Conservation (phyloP, 2,113 vertebrate genomes). For the Balaeniceps rex region DNA sequence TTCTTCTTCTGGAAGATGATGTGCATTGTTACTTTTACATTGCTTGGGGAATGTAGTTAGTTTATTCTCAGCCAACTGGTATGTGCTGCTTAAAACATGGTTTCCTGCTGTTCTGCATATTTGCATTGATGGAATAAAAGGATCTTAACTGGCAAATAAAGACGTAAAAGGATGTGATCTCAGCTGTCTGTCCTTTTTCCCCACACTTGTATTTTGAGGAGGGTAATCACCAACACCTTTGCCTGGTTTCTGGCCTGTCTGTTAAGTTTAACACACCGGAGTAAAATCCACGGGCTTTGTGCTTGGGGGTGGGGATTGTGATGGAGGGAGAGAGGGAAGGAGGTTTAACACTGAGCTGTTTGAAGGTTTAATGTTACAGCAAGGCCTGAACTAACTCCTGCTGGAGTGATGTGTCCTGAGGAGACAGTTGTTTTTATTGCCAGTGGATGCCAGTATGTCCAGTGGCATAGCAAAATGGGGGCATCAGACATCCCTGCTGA, state of each 20-base stretch:
- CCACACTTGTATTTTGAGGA: not conserved
- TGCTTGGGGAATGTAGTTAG: conserved; percentile 51
- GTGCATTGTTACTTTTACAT: conserved; percentile 28
- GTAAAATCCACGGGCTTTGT: not conserved
- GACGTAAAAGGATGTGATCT: conserved; percentile 28
- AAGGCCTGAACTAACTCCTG: not conserved
- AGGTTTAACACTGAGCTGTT: not conserved
- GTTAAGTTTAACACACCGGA: not conserved
- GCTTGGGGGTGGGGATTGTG: not conserved
- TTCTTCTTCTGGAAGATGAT: conserved; percentile 41
- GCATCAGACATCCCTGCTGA: not conserved
- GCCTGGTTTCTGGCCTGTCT: not conserved
- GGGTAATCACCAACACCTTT: not conserved
- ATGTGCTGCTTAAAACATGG: conserved; percentile 40
- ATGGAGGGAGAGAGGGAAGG: not conserved
- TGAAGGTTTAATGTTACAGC: not conserved
- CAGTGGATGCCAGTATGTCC: not conserved
- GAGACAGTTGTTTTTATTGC: not conserved
- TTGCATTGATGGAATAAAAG: conserved; percentile 62
- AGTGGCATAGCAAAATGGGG: not conserved
- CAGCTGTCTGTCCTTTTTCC: not conserved
- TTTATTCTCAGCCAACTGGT: conserved; percentile 34
- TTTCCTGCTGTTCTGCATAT: conserved; percentile 56
- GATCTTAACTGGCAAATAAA: conserved; percentile 72
- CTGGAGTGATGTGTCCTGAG: not conserved